Base-by-base conservation (phyloP, 2,888 invertebrate genomes). In the Erannis defoliaria region DNA sequence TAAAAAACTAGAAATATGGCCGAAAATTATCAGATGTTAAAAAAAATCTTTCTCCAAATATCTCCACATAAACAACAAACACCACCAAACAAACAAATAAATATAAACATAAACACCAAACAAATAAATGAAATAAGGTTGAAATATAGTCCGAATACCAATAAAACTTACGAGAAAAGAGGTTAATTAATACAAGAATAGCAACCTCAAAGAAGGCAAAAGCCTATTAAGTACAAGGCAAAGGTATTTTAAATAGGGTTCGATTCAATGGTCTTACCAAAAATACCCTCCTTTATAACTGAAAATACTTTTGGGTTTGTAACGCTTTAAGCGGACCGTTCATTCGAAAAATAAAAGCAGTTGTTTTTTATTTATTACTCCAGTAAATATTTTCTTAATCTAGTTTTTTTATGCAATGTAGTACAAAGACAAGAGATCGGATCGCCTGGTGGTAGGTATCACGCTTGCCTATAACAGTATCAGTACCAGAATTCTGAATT, bases 101-200 rank as follows among this genome's bases (percentile, higher is more conserved):
- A n/a, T n/a, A n/a, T n/a, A n/a, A n/a, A n/a, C n/a, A n/a, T n/a
- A n/a, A n/a, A n/a, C n/a, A n/a, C n/a, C n/a, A n/a, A n/a, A n/a
- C n/a, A n/a, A n/a, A n/a, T n/a, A n/a, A n/a, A n/a, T n/a, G n/a
- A n/a, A n/a, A n/a, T n/a, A 16, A 38, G 38, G 5, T 14, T 1
- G n/a, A 29, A 31, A 26, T 26, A 37, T 9, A 9, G 16, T 23
- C 14, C 16, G 21, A 48, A 48, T 19, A 33, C 23, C 23, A 50
- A 35, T 38, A 48, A 33, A 33, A 35, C 23, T 26, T 43, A 38
- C 38, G 37, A 50, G 46, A 23, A 14, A 40, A 8, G 40, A n/a
- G 40, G 40, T 77, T 67, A 73, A 71, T 51, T 51, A 51, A 40
- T 40, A 72, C 68, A 75, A 70, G 66, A 65, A 64, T 55, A 61